Evolutionary conservation across 1,140 invertebrate genomes (phyloP), one percentile per base, ranked within the genome.

Genomic region (Orchesella cincta): DNA sequence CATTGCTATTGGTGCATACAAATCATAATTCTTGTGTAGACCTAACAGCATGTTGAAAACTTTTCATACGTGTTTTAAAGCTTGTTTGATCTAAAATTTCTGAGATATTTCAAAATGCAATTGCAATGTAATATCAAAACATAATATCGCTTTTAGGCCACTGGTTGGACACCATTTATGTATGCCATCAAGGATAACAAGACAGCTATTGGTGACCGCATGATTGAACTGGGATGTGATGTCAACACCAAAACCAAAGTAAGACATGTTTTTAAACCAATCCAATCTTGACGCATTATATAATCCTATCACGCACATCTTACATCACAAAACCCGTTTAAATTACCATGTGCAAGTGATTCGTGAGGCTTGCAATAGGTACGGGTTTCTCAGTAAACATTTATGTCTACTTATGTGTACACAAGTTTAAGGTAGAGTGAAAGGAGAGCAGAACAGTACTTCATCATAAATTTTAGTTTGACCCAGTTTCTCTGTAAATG

Each of bases 141-240:
- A 26, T 26, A 5, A 16, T 71, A 31, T 18, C n/a, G n/a, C 34
- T 34, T 73, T 36, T 5, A 80, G 79, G 74, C 74, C 36, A 95
- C 91, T 46, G 95, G 94, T 57, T 94, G 95, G 91, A 97, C 95
- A 71, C 94, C 96, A 1, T 86, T 98, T 78, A 98, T 98, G 95
- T 93, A 93, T 83, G 95, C 94, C 0, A 94, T 96, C 0, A 95
- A 95, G 86, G 96, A 98, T 85, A 98, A 97, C 85, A 90, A 93
- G 81, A 92, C 94, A 1, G 91, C 92, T 20, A 90, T 97, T 83
- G 89, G 96, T 70, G 96, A 98, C 85, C 88, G 94, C 71, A 90
- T 98, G 85, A 91, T 97, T 76, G 96, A 98, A 75, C 88, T 97
- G 1, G 95, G 95, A 26, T 92, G 92, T n/a, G 94, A 96, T 84